Evolutionary conservation across 1,140 invertebrate species (phyloP), one percentile per base, ranked within the genome.

Genomic region (Pollicipes pollicipes): DNA sequence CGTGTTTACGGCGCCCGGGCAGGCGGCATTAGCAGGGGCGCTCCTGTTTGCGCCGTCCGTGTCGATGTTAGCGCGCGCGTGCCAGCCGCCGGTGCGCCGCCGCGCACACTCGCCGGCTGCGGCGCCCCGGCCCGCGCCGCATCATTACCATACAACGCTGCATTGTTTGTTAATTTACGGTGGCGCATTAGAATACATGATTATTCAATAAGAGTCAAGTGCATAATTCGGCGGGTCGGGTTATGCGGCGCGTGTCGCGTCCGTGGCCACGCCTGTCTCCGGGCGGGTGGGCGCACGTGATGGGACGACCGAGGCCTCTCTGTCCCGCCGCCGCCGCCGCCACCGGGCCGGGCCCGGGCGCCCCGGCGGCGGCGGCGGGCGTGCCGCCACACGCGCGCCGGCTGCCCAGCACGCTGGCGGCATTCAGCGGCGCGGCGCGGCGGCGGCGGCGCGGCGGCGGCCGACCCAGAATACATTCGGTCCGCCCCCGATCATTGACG

Each of bases 191-290:
- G 45, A 58, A 58, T 24, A 58, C 45, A 58, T 58, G 45, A 24
- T 58, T 58, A 58, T 58, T 58, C 45, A 58, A 58, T 58, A 58
- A 58, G 45, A 58, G 45, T 58, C 45, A 58, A 58, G 45, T 58
- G 45, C 45, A 58, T 58, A 58, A 58, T 58, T 58, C 21, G 45
- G 45, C 10, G 13, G 45, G 45, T n/a, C 45, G 13, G 45, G 45
- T 58, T 10, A 58, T 58, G 13, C 45, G 45, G 13, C 45, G 21
- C 45, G 45, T 58, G 45, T 21, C 45, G 8, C 13, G 45, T 6
- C 10, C 2, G 45, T 13, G 24, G 45, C 21, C 3, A 58, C 45
- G 45, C 45, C 45, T 58, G 45, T 58, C 24, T n/a, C n/a, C n/a
- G n/a, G n/a, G n/a, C n/a, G n/a, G n/a, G n/a, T n/a, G n/a, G n/a